Base-by-base conservation (phyloP, 2,797 vertebrate species). In the Malurus leucopterus region DNA sequence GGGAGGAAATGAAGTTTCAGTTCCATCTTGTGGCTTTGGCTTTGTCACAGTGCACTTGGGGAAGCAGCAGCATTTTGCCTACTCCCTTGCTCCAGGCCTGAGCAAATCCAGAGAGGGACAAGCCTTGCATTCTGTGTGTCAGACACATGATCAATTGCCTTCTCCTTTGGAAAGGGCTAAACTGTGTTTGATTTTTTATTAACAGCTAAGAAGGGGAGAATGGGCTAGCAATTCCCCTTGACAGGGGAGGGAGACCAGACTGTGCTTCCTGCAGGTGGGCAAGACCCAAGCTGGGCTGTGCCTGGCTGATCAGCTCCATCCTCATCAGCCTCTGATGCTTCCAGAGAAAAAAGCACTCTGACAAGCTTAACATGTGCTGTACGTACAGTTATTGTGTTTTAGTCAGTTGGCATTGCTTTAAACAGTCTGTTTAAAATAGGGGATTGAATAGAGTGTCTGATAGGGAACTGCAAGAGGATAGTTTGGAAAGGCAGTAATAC, bases 401-500 rank as follows among this genome's bases (percentile, higher is more conserved):
- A 92, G 81, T 91, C 95, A 88, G 72, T 73, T 93, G 88, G 69
- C 55, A 71, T 94, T 95, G 73, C 72, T 75, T 68, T 71, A 88
- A 90, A 87, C 75, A 91, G 94, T 71, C 73, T 57, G 80, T 92
- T 86, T 65, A 84, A 89, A 89, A 79, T 12, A 57, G 44, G 65
- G 72, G 80, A 85, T 69, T 87, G 84, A 92, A 86, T 62, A 47
- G 85, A 80, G 49, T 54, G 43, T 79, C 54, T 62, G 81, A 58
- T 63, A 84, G 83, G 36, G 82, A 95, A 76, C 78, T 83, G 55
- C 71, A 86, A 94, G 90, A 95, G 93, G 92, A 77, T 86, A 95
- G 90, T 96, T 96, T 93, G 92, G 95, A 95, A 93, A 94, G 89
- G 79, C 84, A 86, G 80, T 89, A 93, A 85, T 90, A 80, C 95